Evolutionary conservation across 2,797 vertebrate species (phyloP).

Genomic region (Adrianichthys oophorus): DNA sequence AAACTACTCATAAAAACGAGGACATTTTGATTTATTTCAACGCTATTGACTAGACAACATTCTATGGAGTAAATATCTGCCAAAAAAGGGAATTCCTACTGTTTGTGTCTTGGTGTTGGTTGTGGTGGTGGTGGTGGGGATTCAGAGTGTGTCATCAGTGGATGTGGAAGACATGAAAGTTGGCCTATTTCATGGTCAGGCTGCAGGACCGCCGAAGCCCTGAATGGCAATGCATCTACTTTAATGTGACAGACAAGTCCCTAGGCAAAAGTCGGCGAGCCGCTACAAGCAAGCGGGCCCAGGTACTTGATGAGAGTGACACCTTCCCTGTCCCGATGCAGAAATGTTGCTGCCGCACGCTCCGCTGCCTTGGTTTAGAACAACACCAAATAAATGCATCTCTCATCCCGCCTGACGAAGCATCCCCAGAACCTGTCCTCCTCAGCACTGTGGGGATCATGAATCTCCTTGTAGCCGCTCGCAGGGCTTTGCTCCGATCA

Average conservation of each 20-base stretch:
- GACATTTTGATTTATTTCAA: no score
- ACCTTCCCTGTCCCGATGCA: constrained; percentile 76
- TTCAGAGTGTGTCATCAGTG: constrained; percentile 74
- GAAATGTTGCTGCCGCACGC: constrained; percentile 80
- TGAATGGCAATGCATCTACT: constrained; percentile 84
- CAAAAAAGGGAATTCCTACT: constrained; percentile 54
- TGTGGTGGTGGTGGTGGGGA: constrained; percentile 7
- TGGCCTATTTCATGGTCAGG: constrained; percentile 86
- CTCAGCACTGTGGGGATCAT: constrained; percentile 79
- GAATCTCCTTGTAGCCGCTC: constrained; percentile 80
- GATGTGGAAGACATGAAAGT: constrained; percentile 78
- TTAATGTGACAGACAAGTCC: constrained; percentile 86
- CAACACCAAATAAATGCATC: constrained; percentile 80
- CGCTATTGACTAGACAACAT: no score
- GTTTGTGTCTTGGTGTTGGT: constrained; percentile 50
- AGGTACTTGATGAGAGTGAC: constrained; percentile 84
- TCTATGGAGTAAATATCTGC: constrained; percentile 15
- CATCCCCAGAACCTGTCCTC: constrained; percentile 76
- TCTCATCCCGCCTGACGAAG: constrained; percentile 77
- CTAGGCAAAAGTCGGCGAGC: constrained; percentile 79
- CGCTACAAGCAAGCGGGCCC: constrained; percentile 76
- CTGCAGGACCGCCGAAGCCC: constrained; percentile 75
- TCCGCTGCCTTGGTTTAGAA: constrained; percentile 78
- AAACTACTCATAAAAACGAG: no score
- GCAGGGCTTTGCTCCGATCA: constrained; percentile 78